Evolutionary conservation across 2,888 invertebrate species (phyloP).

Genomic region (Euspilapteryx auroguttella): DNA sequence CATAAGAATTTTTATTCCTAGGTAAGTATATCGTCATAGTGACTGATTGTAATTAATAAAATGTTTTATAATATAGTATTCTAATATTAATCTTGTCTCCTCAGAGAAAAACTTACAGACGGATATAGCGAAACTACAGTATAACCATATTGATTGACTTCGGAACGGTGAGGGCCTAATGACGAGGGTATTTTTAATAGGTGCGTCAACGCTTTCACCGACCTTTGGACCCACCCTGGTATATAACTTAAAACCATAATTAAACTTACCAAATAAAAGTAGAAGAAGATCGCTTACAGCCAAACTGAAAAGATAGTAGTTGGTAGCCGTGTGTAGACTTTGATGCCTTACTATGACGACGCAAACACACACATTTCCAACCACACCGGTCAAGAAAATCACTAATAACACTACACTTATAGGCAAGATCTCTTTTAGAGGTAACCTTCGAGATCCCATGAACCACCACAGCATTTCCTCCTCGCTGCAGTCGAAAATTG

Average conservation of each 20-base stretch:
- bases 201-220: too few species aligned
- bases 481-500: slow-evolving; percentile 60
- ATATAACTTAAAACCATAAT: neutral
- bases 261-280: slow-evolving; percentile 74
- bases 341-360: slow-evolving; percentile 80
- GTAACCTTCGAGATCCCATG: slow-evolving; percentile 66
- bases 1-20: too few species aligned
- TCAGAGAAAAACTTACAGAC: too few species aligned
- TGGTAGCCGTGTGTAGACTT: slow-evolving; percentile 86
- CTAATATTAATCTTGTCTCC: too few species aligned
- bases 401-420: slow-evolving; percentile 72
- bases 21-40: too few species aligned
- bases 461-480: slow-evolving; percentile 60
- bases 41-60: too few species aligned
- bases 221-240: too few species aligned
- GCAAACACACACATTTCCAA: slow-evolving; percentile 85
- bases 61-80: too few species aligned
- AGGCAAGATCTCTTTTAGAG: slow-evolving; percentile 57
- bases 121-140: too few species aligned
- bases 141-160: too few species aligned
- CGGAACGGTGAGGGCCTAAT: too few species aligned
- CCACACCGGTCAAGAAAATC: slow-evolving; percentile 81
- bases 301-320: slow-evolving; percentile 88
- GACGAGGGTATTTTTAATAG: too few species aligned
- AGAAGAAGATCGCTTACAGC: slow-evolving; percentile 85